Base-by-base conservation (phyloP, 2,888 invertebrate species). In the Tachina fera region DNA sequence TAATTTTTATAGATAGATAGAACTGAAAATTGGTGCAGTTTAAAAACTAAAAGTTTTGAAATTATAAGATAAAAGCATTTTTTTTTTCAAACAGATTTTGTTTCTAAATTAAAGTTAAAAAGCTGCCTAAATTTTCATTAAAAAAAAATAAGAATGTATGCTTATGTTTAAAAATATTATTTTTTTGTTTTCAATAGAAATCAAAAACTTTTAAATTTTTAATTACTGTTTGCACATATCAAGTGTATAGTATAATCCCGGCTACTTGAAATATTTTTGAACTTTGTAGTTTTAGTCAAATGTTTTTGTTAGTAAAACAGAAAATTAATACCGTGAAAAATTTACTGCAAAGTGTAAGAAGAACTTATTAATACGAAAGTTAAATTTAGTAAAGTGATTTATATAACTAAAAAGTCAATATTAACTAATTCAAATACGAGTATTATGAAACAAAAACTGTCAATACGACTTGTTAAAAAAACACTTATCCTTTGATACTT, bases 1-100 rank as follows among this genome's bases (percentile, higher is more conserved):
- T 47, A 56, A 71, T 74, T 63, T 31, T 63, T 31, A 63, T 65
- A 83, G 74, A 63, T 65, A 83, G 74, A 58, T 65, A 13, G 9
- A 83, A 87, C 47, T 16, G 19, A 80, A 87, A 83, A 86, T 43
- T 83, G 78, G 84, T 81, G 87, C 87, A 82, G 83, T 82, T 86
- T 61, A 83, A 83, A 51, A 87, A 87, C 31, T 61, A 22, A 84
- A 80, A 51, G 74, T 53, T 43, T 58, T 13, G 10, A 83, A 87
- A 79, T 58, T 61, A 72, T 68, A 74, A 58, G 47, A 31, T 3
- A 8, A 63, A 53, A 63, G 51, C 47, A 22, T 47, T 47, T 31
- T 31, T 31, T 22, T 56, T 78, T 51, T 3, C 31, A 51, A 6
- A 51, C 1, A 49, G 43, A 56, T 63, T 39, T 47, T 68, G 58